Evolutionary conservation across 2,113 vertebrate genomes (phyloP).

Genomic region (Athene cunicularia): DNA sequence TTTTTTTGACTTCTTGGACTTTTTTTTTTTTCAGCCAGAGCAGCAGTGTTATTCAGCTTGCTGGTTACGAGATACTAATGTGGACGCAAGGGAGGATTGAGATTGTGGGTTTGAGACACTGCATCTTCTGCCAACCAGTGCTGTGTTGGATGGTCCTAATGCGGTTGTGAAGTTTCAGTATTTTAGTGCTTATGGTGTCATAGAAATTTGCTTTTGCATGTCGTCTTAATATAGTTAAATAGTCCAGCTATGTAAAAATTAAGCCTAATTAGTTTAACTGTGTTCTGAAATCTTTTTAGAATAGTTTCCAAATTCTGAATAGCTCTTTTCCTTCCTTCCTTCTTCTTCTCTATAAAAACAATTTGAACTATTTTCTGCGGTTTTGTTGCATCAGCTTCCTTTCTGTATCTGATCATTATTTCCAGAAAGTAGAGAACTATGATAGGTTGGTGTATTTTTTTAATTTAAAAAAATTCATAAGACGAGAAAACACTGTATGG

Average conservation of each 20-base stretch:
- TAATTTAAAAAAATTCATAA: rapidly evolving
- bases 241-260: not conserved
- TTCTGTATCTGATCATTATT: not conserved
- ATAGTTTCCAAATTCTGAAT: not conserved
- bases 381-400: not conserved
- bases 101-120: not conserved
- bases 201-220: not conserved
- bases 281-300: not conserved
- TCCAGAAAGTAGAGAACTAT: not conserved
- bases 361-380: not conserved
- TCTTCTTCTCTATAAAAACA: not conserved
- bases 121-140: not conserved
- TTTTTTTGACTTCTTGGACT: not conserved
- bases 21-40: not conserved
- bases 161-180: not conserved
- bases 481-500: not conserved
- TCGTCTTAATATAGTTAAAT: not conserved
- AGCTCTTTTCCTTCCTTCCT: not conserved
- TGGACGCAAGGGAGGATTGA: not conserved
- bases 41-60: not conserved
- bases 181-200: not conserved
- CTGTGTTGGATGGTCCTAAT: not conserved
- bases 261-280: not conserved
- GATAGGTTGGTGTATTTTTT: not conserved
- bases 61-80: not conserved